These are phyloP conservation scores for Pseudocheirus occidentalis DNA, from an alignment of 2,797 vertebrate species.

Conservation along the genomic window DNA sequence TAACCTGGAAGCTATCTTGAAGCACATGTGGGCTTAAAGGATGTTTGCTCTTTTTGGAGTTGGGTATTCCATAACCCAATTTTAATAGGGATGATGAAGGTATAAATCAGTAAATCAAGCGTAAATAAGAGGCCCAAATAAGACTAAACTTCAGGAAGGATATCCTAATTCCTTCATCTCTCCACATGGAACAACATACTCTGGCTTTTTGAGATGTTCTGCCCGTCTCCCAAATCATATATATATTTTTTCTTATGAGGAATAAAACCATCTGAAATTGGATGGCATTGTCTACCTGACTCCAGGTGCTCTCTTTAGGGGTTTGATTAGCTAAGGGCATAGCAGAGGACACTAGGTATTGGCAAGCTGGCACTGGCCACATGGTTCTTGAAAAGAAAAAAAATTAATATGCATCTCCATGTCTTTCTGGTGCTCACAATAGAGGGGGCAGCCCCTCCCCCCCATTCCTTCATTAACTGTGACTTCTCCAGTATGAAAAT, in stretches of 20 bases:
- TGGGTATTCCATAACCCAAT: background rate
- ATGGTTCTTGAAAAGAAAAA: background rate
- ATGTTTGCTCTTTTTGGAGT: background rate
- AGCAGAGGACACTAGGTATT: background rate
- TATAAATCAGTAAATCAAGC: background rate
- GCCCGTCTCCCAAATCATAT: background rate
- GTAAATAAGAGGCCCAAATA: background rate
- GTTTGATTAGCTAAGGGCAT: background rate
- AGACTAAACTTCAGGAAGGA: background rate
- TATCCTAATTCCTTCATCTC: background rate
- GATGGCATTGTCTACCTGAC: background rate
- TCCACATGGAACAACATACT: background rate
- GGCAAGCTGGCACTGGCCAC: background rate
- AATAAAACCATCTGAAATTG: background rate
- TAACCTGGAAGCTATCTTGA: background rate
- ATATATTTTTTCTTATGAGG: background rate
- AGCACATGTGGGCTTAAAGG: background rate
- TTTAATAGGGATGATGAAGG: background rate
- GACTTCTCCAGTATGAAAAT: conserved; percentile 9
- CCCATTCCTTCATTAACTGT: background rate
- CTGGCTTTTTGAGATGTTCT: background rate
- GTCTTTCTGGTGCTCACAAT: background rate
- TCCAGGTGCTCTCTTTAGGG: background rate
- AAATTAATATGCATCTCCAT: background rate
- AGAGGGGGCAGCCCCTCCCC: background rate